Evolutionary conservation across 2,797 vertebrate genomes (phyloP).

Genomic region (Cuniculus paca): DNA sequence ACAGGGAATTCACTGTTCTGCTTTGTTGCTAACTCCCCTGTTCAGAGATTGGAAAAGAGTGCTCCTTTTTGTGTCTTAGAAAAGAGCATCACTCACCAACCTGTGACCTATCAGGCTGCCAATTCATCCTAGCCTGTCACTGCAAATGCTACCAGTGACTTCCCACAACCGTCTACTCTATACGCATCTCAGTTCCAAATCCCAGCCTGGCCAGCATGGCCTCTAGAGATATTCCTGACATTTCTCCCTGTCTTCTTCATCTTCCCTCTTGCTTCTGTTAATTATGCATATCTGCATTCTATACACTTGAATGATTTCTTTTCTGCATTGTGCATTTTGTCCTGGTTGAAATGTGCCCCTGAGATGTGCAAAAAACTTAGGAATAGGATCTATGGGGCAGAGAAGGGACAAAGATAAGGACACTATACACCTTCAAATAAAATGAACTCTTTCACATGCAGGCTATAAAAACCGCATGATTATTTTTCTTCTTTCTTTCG

Average conservation of each 20-base stretch:
- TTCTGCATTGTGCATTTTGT: not conserved
- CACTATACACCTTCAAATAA: slow-evolving; percentile 26
- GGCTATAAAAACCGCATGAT: not conserved
- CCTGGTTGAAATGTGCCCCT: not conserved
- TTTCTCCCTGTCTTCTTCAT: not conserved
- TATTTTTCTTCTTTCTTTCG: not conserved
- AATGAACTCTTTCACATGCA: not conserved
- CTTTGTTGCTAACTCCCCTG: slow-evolving; percentile 33
- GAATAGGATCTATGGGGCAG: not conserved
- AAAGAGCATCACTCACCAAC: not conserved
- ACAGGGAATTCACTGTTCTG: slow-evolving; percentile 48
- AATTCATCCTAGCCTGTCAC: not conserved
- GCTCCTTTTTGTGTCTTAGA: not conserved
- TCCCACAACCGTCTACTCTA: not conserved
- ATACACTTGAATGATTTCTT: not conserved
- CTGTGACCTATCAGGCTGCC: not conserved
- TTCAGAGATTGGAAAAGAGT: not conserved
- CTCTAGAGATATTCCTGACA: not conserved
- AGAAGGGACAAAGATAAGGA: not conserved
- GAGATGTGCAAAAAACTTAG: not conserved
- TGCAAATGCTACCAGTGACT: not conserved
- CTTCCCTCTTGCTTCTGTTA: not conserved
- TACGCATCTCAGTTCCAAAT: not conserved
- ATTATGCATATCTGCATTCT: not conserved
- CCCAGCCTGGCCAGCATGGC: not conserved